phyloP scores from a whole-genome alignment of 2,797 vertebrate genomes.

The Pangasius macronema region DNA sequence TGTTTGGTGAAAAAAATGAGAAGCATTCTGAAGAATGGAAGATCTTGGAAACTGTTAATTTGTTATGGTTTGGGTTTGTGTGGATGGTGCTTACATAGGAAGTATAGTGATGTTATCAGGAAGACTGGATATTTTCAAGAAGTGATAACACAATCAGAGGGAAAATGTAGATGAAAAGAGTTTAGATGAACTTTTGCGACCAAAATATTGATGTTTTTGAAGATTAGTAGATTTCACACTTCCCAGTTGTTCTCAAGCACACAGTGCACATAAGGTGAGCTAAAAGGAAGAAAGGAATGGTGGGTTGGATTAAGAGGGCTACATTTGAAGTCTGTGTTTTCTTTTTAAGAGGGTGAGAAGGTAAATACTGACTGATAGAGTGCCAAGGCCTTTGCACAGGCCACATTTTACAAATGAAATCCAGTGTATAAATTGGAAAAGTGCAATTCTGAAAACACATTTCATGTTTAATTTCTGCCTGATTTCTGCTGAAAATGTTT shows the following conservation, averaged over 20 bases:
- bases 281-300: not conserved
- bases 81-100: not conserved
- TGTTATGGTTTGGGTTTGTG: not conserved
- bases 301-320: not conserved
- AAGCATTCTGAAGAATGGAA: not conserved
- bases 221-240: not conserved
- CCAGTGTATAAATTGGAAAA: not conserved
- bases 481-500: not conserved
- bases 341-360: not conserved
- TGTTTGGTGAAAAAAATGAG: not conserved
- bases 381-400: not conserved
- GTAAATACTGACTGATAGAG: too few relatives aligned
- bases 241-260: not conserved
- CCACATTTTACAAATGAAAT: not conserved
- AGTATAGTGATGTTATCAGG: not conserved
- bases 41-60: not conserved
- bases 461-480: not conserved
- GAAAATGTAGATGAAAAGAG: not conserved
- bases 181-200: not conserved
- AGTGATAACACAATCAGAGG: not conserved
- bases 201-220: not conserved
- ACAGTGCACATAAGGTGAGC: not conserved
- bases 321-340: not conserved
- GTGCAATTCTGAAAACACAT: not conserved
- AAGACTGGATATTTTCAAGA: not conserved